Evolutionary conservation across 2,888 invertebrate species (phyloP).

Genomic region (Ormyrus thymus): DNA sequence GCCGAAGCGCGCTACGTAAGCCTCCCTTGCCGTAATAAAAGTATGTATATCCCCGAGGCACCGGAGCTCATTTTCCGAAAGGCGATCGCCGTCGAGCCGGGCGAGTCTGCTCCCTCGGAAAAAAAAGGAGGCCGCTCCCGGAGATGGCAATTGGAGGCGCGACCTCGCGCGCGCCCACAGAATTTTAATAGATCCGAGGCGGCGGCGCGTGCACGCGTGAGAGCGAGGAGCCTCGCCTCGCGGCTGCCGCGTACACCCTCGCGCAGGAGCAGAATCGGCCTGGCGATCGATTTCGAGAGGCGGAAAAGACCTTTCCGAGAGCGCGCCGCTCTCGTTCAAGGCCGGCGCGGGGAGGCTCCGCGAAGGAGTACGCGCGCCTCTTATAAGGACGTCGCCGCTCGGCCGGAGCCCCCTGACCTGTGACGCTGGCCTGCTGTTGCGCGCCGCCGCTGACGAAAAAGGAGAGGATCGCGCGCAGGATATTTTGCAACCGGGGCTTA

Average conservation of each 20-base stretch:
- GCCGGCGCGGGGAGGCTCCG: neutral
- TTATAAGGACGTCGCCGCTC: neutral
- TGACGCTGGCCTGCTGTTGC: neutral
- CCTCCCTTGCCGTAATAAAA: no score
- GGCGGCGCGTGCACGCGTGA: no score
- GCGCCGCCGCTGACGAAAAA: no score
- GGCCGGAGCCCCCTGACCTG: neutral
- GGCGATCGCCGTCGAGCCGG: no score
- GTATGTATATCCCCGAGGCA: no score
- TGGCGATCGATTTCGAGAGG: conserved; percentile 39
- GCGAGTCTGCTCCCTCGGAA: no score
- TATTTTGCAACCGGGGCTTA: no score
- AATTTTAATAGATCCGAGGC: conserved; percentile 7
- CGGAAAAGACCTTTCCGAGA: conserved; percentile 48
- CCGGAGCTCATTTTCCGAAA: no score
- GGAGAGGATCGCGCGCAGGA: no score
- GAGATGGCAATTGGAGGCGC: neutral
- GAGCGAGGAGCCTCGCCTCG: neutral
- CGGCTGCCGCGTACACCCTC: neutral
- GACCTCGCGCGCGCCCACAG: neutral
- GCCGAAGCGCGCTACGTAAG: no score
- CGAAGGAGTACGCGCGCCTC: neutral
- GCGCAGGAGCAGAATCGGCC: neutral
- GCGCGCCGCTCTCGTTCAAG: conserved; percentile 17
- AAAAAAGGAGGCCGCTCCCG: no score